These are phyloP conservation scores for Acanthosepion lycidas DNA, from an alignment of 2,888 invertebrate genomes.

Conservation along the genomic window DNA sequence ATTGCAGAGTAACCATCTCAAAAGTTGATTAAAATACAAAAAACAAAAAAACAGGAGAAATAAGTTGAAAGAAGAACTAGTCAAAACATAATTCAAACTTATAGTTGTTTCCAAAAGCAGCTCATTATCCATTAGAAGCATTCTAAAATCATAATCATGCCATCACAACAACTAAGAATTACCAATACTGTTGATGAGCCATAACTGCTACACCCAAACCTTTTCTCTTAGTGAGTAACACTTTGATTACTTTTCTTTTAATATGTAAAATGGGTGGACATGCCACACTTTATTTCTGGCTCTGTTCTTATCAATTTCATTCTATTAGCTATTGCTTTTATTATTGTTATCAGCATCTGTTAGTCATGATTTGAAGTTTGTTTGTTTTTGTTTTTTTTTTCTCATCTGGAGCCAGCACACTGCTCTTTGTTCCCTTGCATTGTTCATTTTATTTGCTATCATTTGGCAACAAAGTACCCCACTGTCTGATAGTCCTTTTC, in stretches of 20 bases:
- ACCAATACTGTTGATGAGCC: no score
- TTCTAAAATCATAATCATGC: no score
- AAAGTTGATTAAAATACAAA: no score
- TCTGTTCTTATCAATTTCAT: neutral
- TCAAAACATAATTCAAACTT: no score
- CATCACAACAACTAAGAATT: no score
- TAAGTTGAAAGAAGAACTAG: no score
- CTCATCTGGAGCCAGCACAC: neutral
- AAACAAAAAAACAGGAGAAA: no score
- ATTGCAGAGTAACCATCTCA: no score
- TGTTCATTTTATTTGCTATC: neutral
- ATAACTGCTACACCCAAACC: no score
- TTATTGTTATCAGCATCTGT: neutral
- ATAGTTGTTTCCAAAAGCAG: no score
- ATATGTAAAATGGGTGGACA: neutral
- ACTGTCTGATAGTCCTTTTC: neutral
- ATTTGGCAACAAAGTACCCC: neutral
- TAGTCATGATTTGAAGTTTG: neutral
- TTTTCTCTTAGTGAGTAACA: no score
- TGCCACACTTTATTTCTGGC: neutral
- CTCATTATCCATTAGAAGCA: no score
- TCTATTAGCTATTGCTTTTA: neutral
- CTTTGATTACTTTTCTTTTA: neutral
- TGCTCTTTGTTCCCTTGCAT: neutral
- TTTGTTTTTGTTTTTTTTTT: neutral